A percentile compares a stretch with the other conserved stretches of the same genome.
phyloP scores from a whole-genome alignment of 2,113 vertebrate genomes.

The Athene noctua region DNA sequence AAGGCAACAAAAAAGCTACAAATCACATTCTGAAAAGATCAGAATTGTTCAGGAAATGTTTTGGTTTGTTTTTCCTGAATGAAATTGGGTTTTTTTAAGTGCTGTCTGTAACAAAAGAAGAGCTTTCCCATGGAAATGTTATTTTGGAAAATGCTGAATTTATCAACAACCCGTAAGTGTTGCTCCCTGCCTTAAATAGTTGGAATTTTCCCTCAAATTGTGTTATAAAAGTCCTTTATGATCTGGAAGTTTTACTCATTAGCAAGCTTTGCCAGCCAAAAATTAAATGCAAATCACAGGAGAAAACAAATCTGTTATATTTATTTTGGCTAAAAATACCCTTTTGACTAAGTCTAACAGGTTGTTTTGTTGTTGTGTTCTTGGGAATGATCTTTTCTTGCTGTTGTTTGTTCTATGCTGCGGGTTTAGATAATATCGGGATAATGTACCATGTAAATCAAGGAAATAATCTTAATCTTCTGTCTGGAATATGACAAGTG shows the following conservation, averaged over 20 bases:
- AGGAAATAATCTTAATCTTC: conserved; percentile 55
- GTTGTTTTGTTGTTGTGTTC: not conserved
- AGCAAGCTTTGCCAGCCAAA: not conserved
- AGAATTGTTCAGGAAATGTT: not conserved
- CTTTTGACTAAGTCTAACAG: not conserved
- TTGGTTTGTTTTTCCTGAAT: not conserved
- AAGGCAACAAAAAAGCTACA: not conserved
- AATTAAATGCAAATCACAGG: not conserved
- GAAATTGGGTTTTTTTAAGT: not conserved
- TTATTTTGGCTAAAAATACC: not conserved
- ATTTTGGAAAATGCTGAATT: not conserved
- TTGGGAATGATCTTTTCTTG: not conserved
- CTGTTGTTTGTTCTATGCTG: not conserved
- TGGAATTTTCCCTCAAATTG: not conserved
- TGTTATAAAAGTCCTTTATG: not conserved
- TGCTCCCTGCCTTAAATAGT: not conserved
- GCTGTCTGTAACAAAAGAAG: not conserved
- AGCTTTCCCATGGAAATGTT: not conserved
- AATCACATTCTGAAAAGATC: not conserved
- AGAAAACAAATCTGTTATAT: not conserved
- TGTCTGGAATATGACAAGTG: conserved; percentile 43
- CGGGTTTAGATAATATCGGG: not conserved
- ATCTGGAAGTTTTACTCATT: not conserved
- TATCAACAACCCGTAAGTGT: not conserved
- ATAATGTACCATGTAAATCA: conserved; percentile 9